phyloP scores from a whole-genome alignment of 2,888 invertebrate species.

The Brenthis daphne region DNA sequence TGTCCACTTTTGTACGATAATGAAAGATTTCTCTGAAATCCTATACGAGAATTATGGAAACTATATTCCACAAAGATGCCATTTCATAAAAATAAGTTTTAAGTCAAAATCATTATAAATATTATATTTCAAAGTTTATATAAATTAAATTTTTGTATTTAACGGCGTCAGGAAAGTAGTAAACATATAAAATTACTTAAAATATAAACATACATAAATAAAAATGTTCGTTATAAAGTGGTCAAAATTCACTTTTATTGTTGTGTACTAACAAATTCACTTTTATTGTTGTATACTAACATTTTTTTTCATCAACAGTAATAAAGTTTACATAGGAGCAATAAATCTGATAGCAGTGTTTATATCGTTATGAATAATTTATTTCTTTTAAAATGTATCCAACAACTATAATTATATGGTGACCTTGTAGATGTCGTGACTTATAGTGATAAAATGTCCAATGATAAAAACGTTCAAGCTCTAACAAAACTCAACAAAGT shows the following conservation, averaged over 20 bases:
- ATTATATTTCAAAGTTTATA: not conserved
- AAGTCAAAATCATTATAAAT: not conserved
- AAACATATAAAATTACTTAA: not conserved
- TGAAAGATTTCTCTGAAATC: conserved; percentile 27
- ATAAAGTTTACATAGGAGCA: conserved; percentile 33
- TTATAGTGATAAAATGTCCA: conserved; percentile 50
- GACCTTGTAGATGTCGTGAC: conserved; percentile 49
- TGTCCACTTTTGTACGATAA: conserved; percentile 37
- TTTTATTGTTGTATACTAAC: not conserved
- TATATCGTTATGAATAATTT: conserved; percentile 45
- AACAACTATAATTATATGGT: conserved; percentile 46
- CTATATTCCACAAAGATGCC: conserved; percentile 3
- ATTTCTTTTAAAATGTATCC: conserved; percentile 47
- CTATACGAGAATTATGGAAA: conserved; percentile 21
- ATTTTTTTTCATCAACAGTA: conserved; percentile 4
- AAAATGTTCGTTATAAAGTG: conserved; percentile 8
- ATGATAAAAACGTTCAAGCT: conserved; percentile 34
- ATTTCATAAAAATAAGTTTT: not conserved
- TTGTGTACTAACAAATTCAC: not conserved
- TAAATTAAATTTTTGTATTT: not conserved
- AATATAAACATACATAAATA: not conserved
- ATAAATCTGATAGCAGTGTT: conserved; percentile 33
- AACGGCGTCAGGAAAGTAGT: conserved; percentile 12
- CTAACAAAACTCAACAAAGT: conserved; percentile 30
- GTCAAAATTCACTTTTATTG: conserved; percentile 16